Conservation (phyloP, 2,113 vertebrate species). For the Corythaixoides concolor region DNA sequence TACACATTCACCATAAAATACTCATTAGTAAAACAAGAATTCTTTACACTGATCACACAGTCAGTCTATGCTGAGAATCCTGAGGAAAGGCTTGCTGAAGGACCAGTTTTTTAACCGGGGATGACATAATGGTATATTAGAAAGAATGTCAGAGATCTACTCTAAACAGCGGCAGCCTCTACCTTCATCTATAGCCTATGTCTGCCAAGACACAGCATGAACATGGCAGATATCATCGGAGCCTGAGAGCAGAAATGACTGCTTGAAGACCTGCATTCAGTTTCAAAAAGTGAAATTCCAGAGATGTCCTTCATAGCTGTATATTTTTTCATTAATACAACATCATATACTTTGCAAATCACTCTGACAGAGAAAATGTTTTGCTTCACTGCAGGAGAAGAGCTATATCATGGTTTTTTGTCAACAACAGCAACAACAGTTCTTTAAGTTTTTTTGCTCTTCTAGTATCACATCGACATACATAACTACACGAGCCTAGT, state of each 20-base stretch:
- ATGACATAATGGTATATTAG: not conserved
- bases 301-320: not conserved
- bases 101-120: not conserved
- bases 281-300: not conserved
- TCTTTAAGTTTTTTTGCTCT: not conserved
- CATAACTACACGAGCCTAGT: not conserved
- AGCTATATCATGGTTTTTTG: not conserved
- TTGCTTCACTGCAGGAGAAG: not conserved
- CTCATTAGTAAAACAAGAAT: not conserved
- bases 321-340: not conserved
- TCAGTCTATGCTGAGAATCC: not conserved
- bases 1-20: not conserved
- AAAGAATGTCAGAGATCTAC: not conserved
- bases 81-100: not conserved
- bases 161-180: not conserved
- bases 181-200: not conserved
- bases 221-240: rapidly evolving
- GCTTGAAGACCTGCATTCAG: not conserved
- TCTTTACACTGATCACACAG: not conserved
- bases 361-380: not conserved
- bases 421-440: not conserved
- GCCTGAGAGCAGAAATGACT: not conserved
- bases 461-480: not conserved
- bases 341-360: not conserved
- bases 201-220: not conserved